Percentiles rank a stretch among this genome's conserved stretches.
Evolutionary conservation across 1,140 invertebrate species (phyloP).

Genomic region (Metopolophium dirhodum): DNA sequence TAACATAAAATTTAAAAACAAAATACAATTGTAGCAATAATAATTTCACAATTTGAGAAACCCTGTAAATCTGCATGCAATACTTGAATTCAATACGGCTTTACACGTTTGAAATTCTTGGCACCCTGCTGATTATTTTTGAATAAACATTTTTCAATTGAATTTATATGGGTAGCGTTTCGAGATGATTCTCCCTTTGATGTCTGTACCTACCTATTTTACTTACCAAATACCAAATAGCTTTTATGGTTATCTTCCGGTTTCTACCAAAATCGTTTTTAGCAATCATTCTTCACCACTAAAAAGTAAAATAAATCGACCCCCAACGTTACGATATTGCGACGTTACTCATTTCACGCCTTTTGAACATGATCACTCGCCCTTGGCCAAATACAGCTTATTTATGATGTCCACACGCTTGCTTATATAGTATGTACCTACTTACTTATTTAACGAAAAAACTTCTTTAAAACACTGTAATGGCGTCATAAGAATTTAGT

Average conservation of each 20-base stretch:
- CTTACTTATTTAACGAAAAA: conserved; percentile 3
- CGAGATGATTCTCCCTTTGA: background rate
- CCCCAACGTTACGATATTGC: background rate
- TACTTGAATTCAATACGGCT: conserved; percentile 3
- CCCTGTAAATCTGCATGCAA: conserved; percentile 50
- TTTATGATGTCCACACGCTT: background rate
- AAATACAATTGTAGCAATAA: background rate
- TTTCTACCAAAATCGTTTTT: conserved; percentile 24
- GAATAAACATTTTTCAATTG: conserved; percentile 43
- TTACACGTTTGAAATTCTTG: conserved; percentile 38
- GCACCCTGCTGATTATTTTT: conserved; percentile 34
- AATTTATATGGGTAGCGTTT: background rate
- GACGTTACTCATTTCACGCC: conserved; percentile 51
- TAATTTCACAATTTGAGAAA: conserved; percentile 16
- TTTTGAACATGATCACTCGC: conserved; percentile 37
- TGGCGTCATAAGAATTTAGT: background rate
- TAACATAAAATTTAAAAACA: background rate
- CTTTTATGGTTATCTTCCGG: conserved; percentile 11
- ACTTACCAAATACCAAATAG: background rate
- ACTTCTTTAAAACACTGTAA: background rate
- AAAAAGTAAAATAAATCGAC: background rate
- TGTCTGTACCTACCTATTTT: background rate
- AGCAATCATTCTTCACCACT: conserved; percentile 21
- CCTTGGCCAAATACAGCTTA: conserved; percentile 37
- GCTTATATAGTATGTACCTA: background rate